Conservation (phyloP, 1,140 invertebrate genomes). For the Mizuhopecten yessoensis region DNA sequence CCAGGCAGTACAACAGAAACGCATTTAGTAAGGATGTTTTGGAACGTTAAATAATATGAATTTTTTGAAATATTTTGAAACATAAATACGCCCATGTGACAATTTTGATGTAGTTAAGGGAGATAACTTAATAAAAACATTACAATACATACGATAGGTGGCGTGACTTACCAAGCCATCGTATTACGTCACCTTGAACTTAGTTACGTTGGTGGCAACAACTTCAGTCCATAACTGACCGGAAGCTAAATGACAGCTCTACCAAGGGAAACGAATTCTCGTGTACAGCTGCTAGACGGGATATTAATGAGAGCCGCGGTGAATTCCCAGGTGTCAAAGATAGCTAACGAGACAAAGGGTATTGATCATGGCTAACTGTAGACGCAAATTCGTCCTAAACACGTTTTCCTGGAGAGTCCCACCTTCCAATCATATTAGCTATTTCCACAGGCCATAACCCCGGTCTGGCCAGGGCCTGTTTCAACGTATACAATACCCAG, state of each 20-base stretch:
- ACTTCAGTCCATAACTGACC: background rate
- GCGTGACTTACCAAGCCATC: no score
- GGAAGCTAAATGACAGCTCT: background rate
- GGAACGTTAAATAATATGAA: no score
- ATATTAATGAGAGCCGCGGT: background rate
- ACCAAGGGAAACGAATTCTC: background rate
- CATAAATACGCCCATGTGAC: no score
- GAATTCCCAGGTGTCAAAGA: slow-evolving; percentile 37
- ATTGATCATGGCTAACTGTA: background rate
- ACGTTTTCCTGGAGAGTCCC: background rate
- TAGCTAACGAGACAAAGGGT: background rate
- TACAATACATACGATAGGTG: no score
- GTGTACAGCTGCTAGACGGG: background rate
- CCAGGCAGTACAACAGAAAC: no score
- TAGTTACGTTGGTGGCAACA: no score
- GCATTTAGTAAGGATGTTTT: no score
- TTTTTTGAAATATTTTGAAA: no score
- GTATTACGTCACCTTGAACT: no score
- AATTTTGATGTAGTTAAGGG: no score
- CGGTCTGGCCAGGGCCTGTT: background rate
- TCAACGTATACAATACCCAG: no score
- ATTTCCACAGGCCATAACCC: background rate
- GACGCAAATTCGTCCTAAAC: background rate
- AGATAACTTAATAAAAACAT: no score
- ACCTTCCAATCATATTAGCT: background rate